Percentiles rank a stretch among this genome's conserved stretches.
These are phyloP conservation scores for Podargus strigoides DNA, from an alignment of 2,797 vertebrate species.

Conservation along the genomic window DNA sequence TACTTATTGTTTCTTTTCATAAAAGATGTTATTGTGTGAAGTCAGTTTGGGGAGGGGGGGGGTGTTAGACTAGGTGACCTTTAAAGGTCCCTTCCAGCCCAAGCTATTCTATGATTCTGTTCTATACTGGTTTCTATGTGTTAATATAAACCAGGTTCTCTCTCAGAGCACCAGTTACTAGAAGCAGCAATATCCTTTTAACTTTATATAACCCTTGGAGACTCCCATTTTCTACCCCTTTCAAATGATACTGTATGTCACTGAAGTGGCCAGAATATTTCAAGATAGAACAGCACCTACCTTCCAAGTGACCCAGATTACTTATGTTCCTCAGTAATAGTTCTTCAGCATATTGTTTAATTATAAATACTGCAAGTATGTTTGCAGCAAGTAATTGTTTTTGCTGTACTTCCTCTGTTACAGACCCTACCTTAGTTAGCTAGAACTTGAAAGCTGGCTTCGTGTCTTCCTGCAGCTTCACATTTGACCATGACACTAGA, in stretches of 20 bases:
- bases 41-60: too few relatives aligned
- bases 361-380: not conserved
- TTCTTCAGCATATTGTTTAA: not conserved
- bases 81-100: too few relatives aligned
- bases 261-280: not conserved
- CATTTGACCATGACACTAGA: not conserved
- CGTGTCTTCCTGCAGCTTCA: fast-evolving
- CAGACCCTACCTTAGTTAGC: not conserved
- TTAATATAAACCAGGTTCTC: not conserved
- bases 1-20: not conserved
- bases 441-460: not conserved
- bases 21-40: not conserved
- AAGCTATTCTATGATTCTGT: too few relatives aligned
- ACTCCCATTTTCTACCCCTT: not conserved
- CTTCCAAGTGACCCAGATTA: not conserved
- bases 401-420: not conserved
- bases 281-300: not conserved
- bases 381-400: not conserved
- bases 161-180: not conserved
- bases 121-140: not conserved
- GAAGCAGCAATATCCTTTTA: not conserved
- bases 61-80: too few relatives aligned
- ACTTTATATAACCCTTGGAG: not conserved
- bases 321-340: not conserved
- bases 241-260: not conserved